Conservation (phyloP, 2,888 invertebrate genomes). For the Conomelus anceps region DNA sequence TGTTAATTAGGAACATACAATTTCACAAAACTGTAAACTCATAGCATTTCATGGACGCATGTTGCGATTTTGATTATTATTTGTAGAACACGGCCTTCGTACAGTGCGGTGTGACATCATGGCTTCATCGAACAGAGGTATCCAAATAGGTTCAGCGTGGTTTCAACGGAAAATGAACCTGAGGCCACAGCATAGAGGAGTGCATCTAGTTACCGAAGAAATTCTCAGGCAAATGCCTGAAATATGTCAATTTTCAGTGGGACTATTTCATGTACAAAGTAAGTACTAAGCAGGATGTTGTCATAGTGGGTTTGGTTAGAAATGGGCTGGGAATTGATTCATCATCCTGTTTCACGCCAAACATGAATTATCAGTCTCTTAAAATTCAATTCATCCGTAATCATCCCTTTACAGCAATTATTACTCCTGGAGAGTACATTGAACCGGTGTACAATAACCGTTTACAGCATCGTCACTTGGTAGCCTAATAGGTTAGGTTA, state of each 20-base stretch:
- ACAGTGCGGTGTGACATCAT: conserved; percentile 42
- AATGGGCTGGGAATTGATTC: conserved; percentile 11
- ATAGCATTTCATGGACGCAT: conserved; percentile 34
- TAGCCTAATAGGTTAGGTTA: not conserved
- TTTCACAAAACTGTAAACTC: conserved; percentile 23
- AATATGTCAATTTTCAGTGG: conserved; percentile 88
- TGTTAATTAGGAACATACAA: conserved; percentile 26
- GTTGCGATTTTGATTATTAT: conserved; percentile 22
- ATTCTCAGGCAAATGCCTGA: conserved; percentile 91
- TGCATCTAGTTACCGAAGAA: conserved; percentile 95
- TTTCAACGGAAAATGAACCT: conserved; percentile 95
- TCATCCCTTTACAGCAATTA: not conserved
- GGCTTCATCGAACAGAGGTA: conserved; percentile 81
- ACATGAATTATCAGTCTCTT: not conserved
- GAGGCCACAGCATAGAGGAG: conserved; percentile 91
- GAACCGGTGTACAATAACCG: not conserved
- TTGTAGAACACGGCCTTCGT: conserved; percentile 18
- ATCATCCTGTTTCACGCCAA: not conserved
- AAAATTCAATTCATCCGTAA: not conserved
- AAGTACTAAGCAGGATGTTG: conserved; percentile 47
- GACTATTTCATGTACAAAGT: conserved; percentile 96
- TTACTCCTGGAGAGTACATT: not conserved
- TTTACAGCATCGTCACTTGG: not conserved
- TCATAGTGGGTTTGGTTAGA: conserved; percentile 27
- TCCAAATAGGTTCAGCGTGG: conserved; percentile 96